Evolutionary conservation across 2,888 invertebrate genomes (phyloP), one percentile per base, ranked within the genome.

Genomic region (Rhimphoctona megacephalus): DNA sequence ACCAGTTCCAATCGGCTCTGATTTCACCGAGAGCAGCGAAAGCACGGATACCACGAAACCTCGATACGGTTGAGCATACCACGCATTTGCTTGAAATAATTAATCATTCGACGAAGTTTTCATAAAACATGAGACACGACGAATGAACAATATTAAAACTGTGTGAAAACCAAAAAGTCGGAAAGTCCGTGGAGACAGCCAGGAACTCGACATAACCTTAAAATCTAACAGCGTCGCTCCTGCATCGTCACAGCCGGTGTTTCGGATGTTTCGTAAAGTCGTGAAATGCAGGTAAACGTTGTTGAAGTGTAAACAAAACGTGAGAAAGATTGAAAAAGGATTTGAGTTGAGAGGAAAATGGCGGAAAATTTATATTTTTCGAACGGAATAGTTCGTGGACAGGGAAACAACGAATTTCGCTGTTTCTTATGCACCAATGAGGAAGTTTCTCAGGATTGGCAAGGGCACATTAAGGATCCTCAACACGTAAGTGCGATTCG

Each of bases 391-490:
- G 61, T 74, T 33, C 39, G 19, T n/a, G 22, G 11, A 11, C 5
- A 19, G 7, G 43, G 19, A 17, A 66, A 61, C 39, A 52, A 57
- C 25, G 25, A 78, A 22, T 46, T 25, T 8, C 14, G 19, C 3
- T 85, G 85, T 67, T 52, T n/a, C 22, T 22, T 82, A 4, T 85
- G 85, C 33, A 3, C 49, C 14, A n/a, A 11, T 1, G 25, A 46
- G n/a, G 14, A 0, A 2, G 30, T 36, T 30, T 0, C 36, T 5
- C 30, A 11, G 33, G 14, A 77, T 36, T 78, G 67, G 78, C 14
- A 69, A 2, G 11, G 36, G 3, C 85, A 85, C 8, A 39, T 74
- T 6, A 11, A 33, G 7, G 30, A 61, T n/a, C 4, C 25, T 7
- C 22, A 14, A 14, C 85, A 85, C 73, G 8, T 73, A 9, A 36